Percentiles rank a stretch among this genome's conserved stretches.
Conservation (phyloP, 2,797 vertebrate species). For the Linurgus olivaceus region DNA sequence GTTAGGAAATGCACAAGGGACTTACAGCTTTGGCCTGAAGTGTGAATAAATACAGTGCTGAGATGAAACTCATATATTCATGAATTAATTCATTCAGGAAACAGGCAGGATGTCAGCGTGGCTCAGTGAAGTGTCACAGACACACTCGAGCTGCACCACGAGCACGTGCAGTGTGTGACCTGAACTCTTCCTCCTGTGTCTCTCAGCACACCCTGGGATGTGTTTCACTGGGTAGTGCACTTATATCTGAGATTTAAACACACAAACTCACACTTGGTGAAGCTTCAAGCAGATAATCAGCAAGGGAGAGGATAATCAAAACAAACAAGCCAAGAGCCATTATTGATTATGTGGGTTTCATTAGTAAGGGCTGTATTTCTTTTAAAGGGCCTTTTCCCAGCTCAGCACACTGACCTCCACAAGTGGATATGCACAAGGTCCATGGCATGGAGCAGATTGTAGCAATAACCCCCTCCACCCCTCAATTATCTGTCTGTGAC, state of each 20-base stretch:
- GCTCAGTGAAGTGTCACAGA: background rate
- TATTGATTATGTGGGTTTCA: background rate
- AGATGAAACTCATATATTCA: accelerated
- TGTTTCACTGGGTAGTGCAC: background rate
- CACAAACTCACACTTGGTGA: background rate
- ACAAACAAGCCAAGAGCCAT: background rate
- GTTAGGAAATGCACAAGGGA: background rate
- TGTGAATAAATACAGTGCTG: background rate
- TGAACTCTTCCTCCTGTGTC: background rate
- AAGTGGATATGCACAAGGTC: background rate
- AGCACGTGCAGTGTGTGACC: accelerated
- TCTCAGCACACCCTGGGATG: background rate
- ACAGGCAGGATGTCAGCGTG: background rate
- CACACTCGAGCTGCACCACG: background rate
- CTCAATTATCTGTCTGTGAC: background rate
- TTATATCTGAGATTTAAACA: background rate
- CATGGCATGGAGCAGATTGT: background rate
- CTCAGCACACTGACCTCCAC: background rate
- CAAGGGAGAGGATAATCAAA: background rate
- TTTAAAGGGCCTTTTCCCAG: background rate
- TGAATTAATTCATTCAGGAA: background rate
- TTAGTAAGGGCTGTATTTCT: background rate
- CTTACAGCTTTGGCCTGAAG: background rate
- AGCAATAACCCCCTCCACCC: background rate
- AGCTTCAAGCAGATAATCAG: background rate